Evolutionary conservation across 1,140 invertebrate species (phyloP).

Genomic region (Riptortus pedestris): DNA sequence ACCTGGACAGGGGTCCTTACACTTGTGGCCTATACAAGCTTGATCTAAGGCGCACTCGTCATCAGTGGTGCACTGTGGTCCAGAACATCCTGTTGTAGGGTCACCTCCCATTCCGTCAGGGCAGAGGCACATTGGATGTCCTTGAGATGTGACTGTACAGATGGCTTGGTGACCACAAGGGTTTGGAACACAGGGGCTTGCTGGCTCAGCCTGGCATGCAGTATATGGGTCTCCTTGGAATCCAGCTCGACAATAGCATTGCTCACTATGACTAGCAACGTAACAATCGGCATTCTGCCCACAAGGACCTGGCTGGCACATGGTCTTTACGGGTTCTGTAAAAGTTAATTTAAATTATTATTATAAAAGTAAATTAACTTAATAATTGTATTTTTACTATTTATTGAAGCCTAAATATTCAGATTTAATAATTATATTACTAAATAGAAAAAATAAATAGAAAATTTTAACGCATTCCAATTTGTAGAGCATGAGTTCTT

Average conservation of each 20-base stretch:
- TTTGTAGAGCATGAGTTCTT: too few species aligned
- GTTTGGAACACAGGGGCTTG: constrained; percentile 57
- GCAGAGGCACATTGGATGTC: constrained; percentile 55
- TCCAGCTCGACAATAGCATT: constrained; percentile 65
- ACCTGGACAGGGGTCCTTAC: constrained; percentile 68
- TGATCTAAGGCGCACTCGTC: constrained; percentile 56
- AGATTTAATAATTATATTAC: too few species aligned
- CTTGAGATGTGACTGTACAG: constrained; percentile 53
- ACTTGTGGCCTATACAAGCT: constrained; percentile 66
- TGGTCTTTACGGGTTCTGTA: constrained; percentile 39
- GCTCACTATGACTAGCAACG: constrained; percentile 55
- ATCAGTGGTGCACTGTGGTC: constrained; percentile 64
- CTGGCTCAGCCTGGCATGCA: constrained; percentile 51
- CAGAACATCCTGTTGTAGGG: constrained; percentile 62
- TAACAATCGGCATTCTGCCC: constrained; percentile 69
- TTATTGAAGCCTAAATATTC: background rate
- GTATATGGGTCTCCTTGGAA: constrained; percentile 64
- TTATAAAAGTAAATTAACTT: background rate
- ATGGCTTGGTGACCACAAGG: constrained; percentile 66
- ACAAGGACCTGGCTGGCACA: constrained; percentile 67
- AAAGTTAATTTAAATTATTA: constrained; percentile 22
- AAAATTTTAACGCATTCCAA: too few species aligned
- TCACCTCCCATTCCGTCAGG: constrained; percentile 63
- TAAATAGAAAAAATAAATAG: too few species aligned
- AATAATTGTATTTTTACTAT: background rate